Percentiles rank a stretch among this genome's conserved stretches.
These are phyloP conservation scores for Perca schrenkii DNA, from an alignment of 2,113 vertebrate species.

Conservation along the genomic window DNA sequence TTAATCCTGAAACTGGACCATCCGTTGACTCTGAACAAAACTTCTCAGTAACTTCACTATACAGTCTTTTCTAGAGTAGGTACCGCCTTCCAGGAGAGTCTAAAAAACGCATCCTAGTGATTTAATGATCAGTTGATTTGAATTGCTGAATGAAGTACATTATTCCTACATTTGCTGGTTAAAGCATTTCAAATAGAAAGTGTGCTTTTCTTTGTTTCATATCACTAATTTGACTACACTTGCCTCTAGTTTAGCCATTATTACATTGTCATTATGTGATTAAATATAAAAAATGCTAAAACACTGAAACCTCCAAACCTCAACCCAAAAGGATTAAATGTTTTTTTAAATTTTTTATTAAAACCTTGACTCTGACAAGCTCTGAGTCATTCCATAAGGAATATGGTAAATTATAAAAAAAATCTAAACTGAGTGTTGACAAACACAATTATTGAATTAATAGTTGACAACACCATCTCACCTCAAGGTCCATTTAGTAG, in stretches of 20 bases:
- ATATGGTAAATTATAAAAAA: neutral
- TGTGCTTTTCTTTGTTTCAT: neutral
- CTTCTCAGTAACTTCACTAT: neutral
- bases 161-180: neutral
- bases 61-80: neutral
- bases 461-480: neutral
- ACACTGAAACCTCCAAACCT: neutral
- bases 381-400: neutral
- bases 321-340: neutral
- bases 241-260: too few relatives aligned
- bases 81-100: too few relatives aligned
- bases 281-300: neutral
- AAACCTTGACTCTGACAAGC: neutral
- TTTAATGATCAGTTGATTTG: neutral
- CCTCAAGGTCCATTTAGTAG: neutral
- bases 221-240: neutral
- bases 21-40: neutral
- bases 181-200: neutral
- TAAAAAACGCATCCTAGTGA: neutral
- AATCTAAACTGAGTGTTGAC: neutral
- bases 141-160: neutral
- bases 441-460: neutral
- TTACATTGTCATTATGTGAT: neutral
- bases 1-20: slow-evolving; percentile 25
- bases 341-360: neutral